Evolutionary conservation across 23 tunicate species (phyloP), one percentile per base, ranked within the genome.

Genomic region (Botrylloides violaceus): DNA sequence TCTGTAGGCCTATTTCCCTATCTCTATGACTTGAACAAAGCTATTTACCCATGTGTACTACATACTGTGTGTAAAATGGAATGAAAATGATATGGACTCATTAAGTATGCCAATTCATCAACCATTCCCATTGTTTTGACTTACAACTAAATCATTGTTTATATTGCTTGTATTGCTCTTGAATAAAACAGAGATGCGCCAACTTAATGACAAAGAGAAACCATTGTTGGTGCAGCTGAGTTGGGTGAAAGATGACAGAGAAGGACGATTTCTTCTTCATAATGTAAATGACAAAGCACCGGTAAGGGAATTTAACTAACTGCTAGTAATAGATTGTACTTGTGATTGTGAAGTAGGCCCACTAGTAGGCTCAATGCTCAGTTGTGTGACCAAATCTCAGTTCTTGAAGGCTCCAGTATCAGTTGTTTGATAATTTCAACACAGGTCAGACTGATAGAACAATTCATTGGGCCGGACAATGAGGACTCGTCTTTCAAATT

Each of bases 161-260:
- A n/a, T n/a, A 43, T 43, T 43, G 53, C 53, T 43, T 43, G 53
- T 43, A 15, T 7, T 43, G 53, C 9, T 43, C 53, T 43, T 43
- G 53, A 43, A 43, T 43, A 15, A 43, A 9, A 43, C 58, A 87
- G 98, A 92, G 32, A 36, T 77, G 32, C 35, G 92, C 48, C 79
- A 76, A 30, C 64, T 92, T 6, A 29, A 77, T 35, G 64, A 76
- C 43, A 34, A 85, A 31, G 98, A 92, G 70, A 58, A 71, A 21
- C 98, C 98, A 25, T 47, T 92, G 1, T n/a, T 80, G 19, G 93
- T 92, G 29, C 98, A 92, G 65, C 83, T 92, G 19, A 57, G 48
- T 26, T 92, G 98, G 98, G 43, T 81, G 2, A 82, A 85, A 49
- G 93, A 92, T 72, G 86, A 92, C 65, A 55, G 85, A 49, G 98